Base-by-base conservation (phyloP, 1,140 invertebrate species). In the Cyclargus thomasi region DNA sequence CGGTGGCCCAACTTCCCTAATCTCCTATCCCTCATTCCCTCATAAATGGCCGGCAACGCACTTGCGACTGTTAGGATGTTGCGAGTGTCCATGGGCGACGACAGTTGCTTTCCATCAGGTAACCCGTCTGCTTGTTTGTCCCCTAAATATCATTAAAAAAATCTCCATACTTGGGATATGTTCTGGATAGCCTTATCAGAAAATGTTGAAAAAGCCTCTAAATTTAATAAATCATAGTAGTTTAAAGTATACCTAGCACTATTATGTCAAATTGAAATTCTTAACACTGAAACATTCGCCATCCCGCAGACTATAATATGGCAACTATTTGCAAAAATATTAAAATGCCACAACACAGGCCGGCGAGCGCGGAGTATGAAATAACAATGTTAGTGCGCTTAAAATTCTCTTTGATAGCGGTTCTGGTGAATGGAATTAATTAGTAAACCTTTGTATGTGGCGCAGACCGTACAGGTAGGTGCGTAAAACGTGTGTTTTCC, bases 391-490 rank as follows among this genome's bases (percentile, higher is more conserved):
- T 59, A 59, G 18, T 59, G 20, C 55, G 55, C 55, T 59, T 59
- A 59, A 59, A 59, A 59, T 59, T 59, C 18, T 59, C 55, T 59
- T 59, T 59, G 55, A 59, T 59, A 59, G 55, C 20, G 55, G 17
- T 59, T 59, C 55, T 59, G 55, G 18, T 59, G 55, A 59, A 59
- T 59, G 55, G 55, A 59, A 59, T 59, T 59, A 59, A 59, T 59
- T 59, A 59, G 55, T 59, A 59, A 59, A 59, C 55, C 55, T 59
- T 59, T 59, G 55, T 59, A 59, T 59, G 55, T 59, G 10, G 55
- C 11, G 14, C 29, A 29, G 29, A 47, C 39, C 14, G 11, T 11
- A 47, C 39, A 16, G 39, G 0, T 47, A 47, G 39, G 39, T 47
- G 39, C 39, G 39, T 47, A 47, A 47, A 47, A 47, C 8, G 14